These are phyloP conservation scores for Euura lappo DNA, from an alignment of 1,140 invertebrate genomes.

Conservation along the genomic window DNA sequence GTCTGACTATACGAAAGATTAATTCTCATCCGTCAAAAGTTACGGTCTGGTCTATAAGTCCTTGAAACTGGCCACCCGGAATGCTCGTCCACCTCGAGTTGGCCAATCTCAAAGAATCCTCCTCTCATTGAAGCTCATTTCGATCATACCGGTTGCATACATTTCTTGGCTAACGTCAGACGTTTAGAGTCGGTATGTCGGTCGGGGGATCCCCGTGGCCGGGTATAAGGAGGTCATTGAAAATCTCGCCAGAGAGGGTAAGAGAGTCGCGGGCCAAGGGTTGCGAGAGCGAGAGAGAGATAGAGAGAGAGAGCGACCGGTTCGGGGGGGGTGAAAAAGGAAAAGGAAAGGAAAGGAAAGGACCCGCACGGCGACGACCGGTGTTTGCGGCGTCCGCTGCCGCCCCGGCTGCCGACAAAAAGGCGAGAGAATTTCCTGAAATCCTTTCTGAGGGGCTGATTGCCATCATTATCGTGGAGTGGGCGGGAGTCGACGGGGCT, in stretches of 20 bases:
- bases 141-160: too few relatives aligned
- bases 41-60: too few relatives aligned
- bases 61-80: too few relatives aligned
- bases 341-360: slow-evolving; percentile 30
- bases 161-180: too few relatives aligned
- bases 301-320: background rate
- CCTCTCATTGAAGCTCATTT: too few relatives aligned
- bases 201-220: too few relatives aligned
- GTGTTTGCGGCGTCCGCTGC: slow-evolving; percentile 59
- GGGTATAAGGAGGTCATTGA: background rate
- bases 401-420: slow-evolving; percentile 55
- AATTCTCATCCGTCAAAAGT: too few relatives aligned
- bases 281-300: too few relatives aligned
- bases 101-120: too few relatives aligned
- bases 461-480: slow-evolving; percentile 62
- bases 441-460: slow-evolving; percentile 62
- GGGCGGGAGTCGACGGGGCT: slow-evolving; percentile 53
- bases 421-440: slow-evolving; percentile 63
- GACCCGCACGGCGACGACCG: slow-evolving; percentile 44
- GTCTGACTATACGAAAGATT: too few relatives aligned
- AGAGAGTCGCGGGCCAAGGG: background rate
- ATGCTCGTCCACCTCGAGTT: too few relatives aligned
- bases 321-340: slow-evolving; percentile 12
- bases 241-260: background rate
- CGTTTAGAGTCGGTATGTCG: too few relatives aligned